Conservation (phyloP, 2,888 invertebrate species). For the Cosmorhoe ocellata region DNA sequence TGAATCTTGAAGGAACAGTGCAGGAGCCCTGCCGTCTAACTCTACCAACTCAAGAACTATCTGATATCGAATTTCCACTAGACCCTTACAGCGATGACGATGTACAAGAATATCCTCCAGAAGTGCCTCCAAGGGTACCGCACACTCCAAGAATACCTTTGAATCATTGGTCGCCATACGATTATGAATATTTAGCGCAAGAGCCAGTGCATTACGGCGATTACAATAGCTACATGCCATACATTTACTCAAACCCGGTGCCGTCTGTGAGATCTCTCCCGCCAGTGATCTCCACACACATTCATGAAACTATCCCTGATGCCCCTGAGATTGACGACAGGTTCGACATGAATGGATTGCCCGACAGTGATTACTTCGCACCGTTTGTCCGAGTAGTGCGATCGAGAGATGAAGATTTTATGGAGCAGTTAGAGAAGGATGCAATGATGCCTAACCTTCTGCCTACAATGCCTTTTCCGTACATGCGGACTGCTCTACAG, state of each 20-base stretch:
- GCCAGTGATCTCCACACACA: conserved; percentile 40
- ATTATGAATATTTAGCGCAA: conserved; percentile 9
- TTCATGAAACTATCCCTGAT: conserved; percentile 38
- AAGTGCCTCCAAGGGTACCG: conserved; percentile 14
- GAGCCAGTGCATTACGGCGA: conserved; percentile 9
- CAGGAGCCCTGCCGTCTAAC: conserved; percentile 24
- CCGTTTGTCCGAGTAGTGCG: conserved; percentile 39
- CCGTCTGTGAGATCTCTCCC: conserved; percentile 40
- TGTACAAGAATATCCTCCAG: conserved; percentile 1
- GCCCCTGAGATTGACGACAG: conserved; percentile 23
- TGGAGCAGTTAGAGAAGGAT: conserved; percentile 56
- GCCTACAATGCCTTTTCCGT: conserved; percentile 65
- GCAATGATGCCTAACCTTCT: conserved; percentile 64
- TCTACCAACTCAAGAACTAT: conserved; percentile 20
- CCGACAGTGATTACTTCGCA: conserved; percentile 24
- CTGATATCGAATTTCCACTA: conserved; percentile 6
- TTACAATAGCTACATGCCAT: conserved; percentile 14
- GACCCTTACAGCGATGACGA: conserved; percentile 11
- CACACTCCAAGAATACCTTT: conserved; percentile 5
- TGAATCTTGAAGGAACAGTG: conserved; percentile 7
- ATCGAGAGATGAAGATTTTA: conserved; percentile 46
- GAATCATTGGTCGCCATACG: conserved; percentile 21
- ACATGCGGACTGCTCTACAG: conserved; percentile 39
- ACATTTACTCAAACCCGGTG: conserved; percentile 30
- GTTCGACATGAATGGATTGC: conserved; percentile 17